Base-by-base conservation (phyloP, 1,140 invertebrate genomes). In the Caenorhabditis inopinata region DNA sequence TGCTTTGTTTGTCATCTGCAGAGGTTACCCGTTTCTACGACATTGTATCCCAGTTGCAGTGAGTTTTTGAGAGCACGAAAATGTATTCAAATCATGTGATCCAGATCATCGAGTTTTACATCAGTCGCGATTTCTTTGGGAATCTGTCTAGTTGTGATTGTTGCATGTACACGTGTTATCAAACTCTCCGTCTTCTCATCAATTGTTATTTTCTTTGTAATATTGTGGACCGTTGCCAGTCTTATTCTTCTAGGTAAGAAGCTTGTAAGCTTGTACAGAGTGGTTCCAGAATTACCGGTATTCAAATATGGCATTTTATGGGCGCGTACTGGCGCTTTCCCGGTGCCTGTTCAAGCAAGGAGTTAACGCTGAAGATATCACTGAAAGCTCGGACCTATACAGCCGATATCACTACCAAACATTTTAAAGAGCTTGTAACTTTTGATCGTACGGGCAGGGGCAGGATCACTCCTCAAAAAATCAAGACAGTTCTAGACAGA, bases 111-210 rank as follows among this genome's bases (percentile, higher is more conserved):
- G 12, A 85, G 81, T 18, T 38, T 80, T 9, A n/a, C 76, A 9
- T 85, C 84, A 7, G 80, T 85, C 3, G 46, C 42, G 1, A 81
- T 84, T 25, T 82, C 74, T 25, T 16, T 85, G 9, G 58, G 21
- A 14, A 53, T 85, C 38, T 85, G 76, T 48, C 42, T 80, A 0
- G 14, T 85, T 62, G 84, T 85, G 3, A 80, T 85, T 48, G 23
- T 83, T 16, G 23, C 45, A 18, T 84, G 78, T 12, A 85, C 84
- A n/a, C 32, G 79, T 21, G 29, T 76, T 14, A 51, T 85, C 1
- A 32, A 78, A 21, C 51, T 85, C 14, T 74, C 62, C 18, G 7
- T 83, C 14, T 16, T 76, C 9, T 76, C 84, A 0, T 68, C 85
- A 9, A 11, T 81, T 1, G 38, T 74, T 23, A 85, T 85, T 45